phyloP scores from a whole-genome alignment of 2,888 invertebrate species.

The Loripinus fragilis region DNA sequence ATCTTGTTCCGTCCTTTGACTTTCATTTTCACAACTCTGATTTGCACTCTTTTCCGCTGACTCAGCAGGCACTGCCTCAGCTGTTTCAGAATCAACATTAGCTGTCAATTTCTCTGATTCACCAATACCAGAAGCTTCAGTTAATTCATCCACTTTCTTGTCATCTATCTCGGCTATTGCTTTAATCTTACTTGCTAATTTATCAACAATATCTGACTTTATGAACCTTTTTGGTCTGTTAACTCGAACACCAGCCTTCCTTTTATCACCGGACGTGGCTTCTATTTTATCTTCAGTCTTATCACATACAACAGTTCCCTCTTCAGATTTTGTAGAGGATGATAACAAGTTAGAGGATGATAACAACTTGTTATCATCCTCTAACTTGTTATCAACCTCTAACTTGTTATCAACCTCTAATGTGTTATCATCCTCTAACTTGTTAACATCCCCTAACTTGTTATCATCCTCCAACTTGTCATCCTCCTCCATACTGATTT shows the following conservation, averaged over 20 bases:
- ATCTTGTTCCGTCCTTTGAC: neutral
- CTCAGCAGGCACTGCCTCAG: neutral
- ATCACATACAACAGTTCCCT: neutral
- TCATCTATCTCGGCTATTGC: constrained; percentile 13
- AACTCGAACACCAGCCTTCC: neutral
- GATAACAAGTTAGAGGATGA: neutral
- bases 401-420: too few species aligned
- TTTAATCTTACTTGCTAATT: constrained; percentile 43
- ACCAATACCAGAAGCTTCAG: neutral
- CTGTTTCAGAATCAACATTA: neutral
- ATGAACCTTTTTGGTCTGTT: neutral
- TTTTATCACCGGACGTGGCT: neutral
- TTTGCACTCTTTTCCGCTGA: neutral
- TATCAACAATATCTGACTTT: constrained; percentile 40
- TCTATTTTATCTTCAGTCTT: neutral
- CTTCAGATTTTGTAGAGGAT: neutral
- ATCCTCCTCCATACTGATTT: neutral
- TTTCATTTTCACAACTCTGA: neutral
- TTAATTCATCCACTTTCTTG: neutral
- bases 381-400: too few species aligned
- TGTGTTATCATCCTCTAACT: too few species aligned
- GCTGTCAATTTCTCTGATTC: neutral
- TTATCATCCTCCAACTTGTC: too few species aligned
- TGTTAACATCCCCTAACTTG: too few species aligned
- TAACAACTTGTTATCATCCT: too few species aligned